Conservation (phyloP, 2,888 invertebrate genomes). For the Stictocephala bisonia region DNA sequence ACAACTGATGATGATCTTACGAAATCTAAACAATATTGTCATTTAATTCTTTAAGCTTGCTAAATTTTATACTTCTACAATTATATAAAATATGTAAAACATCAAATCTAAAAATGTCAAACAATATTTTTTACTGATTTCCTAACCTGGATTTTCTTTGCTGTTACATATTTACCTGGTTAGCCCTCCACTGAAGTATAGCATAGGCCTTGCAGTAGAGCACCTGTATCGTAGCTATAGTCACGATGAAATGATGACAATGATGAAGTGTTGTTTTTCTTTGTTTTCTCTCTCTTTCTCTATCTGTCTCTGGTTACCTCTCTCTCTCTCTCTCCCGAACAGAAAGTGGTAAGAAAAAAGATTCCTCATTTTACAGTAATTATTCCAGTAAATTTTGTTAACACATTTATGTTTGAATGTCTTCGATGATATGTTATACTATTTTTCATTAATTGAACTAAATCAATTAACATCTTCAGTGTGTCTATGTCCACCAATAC, state of each 20-base stretch:
- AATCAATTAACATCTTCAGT: conserved; percentile 1
- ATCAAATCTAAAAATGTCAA: too few relatives aligned
- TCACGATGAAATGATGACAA: conserved; percentile 16
- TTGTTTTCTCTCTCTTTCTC: conserved; percentile 53
- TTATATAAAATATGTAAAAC: too few relatives aligned
- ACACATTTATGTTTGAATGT: conserved; percentile 28
- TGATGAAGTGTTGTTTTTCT: conserved; percentile 43
- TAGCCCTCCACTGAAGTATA: not conserved
- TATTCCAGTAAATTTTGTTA: too few relatives aligned
- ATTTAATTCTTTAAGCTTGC: too few relatives aligned
- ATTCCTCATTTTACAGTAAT: conserved; percentile 34
- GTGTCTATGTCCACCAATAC: not conserved
- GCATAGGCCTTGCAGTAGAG: conserved; percentile 29
- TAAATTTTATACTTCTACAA: too few relatives aligned
- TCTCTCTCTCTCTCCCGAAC: conserved; percentile 58
- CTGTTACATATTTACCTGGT: too few relatives aligned
- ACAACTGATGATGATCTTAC: too few relatives aligned
- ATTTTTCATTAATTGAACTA: not conserved
- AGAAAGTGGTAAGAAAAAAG: conserved; percentile 62
- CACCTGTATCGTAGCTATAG: conserved; percentile 27
- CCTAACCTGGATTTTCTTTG: too few relatives aligned
- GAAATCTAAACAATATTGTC: too few relatives aligned
- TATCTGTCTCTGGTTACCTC: conserved; percentile 57
- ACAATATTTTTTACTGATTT: too few relatives aligned
- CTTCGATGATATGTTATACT: conserved; percentile 39